Conservation (phyloP, 2,888 invertebrate species). For the Autographa gamma region DNA sequence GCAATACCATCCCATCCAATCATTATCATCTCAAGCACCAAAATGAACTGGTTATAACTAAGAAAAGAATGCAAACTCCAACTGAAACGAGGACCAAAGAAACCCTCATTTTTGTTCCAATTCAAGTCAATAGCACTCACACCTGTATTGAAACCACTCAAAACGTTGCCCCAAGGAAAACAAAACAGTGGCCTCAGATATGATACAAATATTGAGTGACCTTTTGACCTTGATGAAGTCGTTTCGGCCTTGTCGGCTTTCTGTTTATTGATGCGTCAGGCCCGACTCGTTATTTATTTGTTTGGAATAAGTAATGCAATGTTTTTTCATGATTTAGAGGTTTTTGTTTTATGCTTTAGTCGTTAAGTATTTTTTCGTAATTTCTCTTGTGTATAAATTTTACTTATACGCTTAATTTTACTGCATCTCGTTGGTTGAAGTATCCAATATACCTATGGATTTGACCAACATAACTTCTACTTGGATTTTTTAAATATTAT, state of each 20-base stretch:
- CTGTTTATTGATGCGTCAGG: slow-evolving; percentile 58
- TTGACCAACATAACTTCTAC: no score
- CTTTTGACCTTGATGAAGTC: slow-evolving; percentile 51
- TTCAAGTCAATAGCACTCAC: not conserved
- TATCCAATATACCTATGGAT: no score
- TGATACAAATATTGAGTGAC: slow-evolving; percentile 52
- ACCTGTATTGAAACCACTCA: slow-evolving; percentile 1
- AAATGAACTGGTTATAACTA: not conserved
- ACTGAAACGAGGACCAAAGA: not conserved
- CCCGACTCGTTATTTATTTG: slow-evolving; percentile 56
- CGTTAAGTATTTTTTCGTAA: slow-evolving; percentile 8
- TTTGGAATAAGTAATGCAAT: slow-evolving; percentile 52
- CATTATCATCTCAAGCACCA: not conserved
- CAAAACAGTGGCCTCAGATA: not conserved
- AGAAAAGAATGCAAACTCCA: not conserved
- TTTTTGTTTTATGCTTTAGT: slow-evolving; percentile 30
- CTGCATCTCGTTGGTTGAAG: no score
- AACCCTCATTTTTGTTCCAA: slow-evolving; percentile 7
- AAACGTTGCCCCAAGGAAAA: not conserved
- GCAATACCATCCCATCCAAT: not conserved
- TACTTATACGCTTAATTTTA: not conserved
- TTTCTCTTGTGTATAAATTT: not conserved
- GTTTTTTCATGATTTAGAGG: slow-evolving; percentile 41
- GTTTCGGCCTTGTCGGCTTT: slow-evolving; percentile 56
- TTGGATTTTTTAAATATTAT: no score